Conservation (phyloP, 2,797 vertebrate species). For the Lepus townsendii region DNA sequence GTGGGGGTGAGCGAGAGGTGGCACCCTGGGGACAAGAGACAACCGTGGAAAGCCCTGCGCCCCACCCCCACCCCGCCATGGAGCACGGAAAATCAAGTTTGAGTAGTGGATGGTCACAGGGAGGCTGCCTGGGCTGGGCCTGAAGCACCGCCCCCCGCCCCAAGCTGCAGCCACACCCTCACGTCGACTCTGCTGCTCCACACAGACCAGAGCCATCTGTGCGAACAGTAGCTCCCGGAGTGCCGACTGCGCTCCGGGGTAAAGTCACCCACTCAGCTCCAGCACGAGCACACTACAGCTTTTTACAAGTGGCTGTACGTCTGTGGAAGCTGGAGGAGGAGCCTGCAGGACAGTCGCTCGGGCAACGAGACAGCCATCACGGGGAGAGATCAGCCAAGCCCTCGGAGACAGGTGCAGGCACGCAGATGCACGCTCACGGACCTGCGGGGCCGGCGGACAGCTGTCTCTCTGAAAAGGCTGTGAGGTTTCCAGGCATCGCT, state of each 20-base stretch:
- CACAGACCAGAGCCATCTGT: not conserved
- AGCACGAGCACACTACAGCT: not conserved
- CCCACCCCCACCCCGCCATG: not conserved
- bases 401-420: accelerated
- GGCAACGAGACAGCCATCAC: accelerated
- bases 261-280: slow-evolving; percentile 63
- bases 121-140: not conserved
- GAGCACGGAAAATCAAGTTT: not conserved
- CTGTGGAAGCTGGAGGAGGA: not conserved
- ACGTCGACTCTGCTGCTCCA: not conserved
- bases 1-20: not conserved
- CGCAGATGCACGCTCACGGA: not conserved
- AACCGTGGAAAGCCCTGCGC: no score
- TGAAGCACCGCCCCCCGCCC: not conserved
- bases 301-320: not conserved
- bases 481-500: no score
- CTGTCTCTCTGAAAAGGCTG: no score
- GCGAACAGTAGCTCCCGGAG: not conserved
- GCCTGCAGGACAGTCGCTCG: not conserved
- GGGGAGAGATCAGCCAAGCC: not conserved
- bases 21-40: no score
- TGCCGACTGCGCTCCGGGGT: not conserved
- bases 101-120: not conserved
- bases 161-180: accelerated
- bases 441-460: not conserved